Evolutionary conservation across 2,888 invertebrate species (phyloP).

Genomic region (Lacanobia wlatinum): DNA sequence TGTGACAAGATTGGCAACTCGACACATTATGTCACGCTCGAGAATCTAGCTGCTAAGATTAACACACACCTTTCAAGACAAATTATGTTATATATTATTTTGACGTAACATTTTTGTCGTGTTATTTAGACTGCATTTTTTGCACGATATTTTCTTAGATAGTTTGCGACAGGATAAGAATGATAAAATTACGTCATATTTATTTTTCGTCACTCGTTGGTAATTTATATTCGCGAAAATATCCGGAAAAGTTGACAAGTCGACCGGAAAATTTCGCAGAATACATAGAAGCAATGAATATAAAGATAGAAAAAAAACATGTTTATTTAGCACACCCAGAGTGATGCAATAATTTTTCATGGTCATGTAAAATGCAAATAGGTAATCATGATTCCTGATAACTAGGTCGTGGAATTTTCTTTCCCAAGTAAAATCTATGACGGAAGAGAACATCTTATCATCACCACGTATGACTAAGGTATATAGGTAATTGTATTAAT

Average conservation of each 20-base stretch:
- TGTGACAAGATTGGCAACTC: constrained; percentile 17
- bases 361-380: background rate
- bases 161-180: constrained; percentile 34
- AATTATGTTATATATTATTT: constrained; percentile 56
- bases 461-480: constrained; percentile 26
- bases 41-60: constrained; percentile 11
- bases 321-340: background rate
- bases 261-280: background rate
- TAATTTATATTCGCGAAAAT: background rate
- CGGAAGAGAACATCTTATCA: constrained; percentile 5
- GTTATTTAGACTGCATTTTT: constrained; percentile 49
- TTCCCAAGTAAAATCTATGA: constrained; percentile 3
- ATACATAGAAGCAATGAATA: background rate
- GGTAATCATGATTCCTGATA: background rate
- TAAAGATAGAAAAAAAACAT: background rate
- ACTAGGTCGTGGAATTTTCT: constrained; percentile 5
- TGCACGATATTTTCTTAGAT: constrained; percentile 32
- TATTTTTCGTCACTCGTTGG: background rate
- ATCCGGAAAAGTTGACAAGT: background rate
- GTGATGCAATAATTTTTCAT: background rate
- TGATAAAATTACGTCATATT: background rate
- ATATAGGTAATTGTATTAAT: constrained; percentile 11
- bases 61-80: constrained; percentile 54
- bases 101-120: constrained; percentile 50
- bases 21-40: constrained; percentile 7